Conservation (phyloP, 2,113 vertebrate genomes). For the Elanoides forficatus region DNA sequence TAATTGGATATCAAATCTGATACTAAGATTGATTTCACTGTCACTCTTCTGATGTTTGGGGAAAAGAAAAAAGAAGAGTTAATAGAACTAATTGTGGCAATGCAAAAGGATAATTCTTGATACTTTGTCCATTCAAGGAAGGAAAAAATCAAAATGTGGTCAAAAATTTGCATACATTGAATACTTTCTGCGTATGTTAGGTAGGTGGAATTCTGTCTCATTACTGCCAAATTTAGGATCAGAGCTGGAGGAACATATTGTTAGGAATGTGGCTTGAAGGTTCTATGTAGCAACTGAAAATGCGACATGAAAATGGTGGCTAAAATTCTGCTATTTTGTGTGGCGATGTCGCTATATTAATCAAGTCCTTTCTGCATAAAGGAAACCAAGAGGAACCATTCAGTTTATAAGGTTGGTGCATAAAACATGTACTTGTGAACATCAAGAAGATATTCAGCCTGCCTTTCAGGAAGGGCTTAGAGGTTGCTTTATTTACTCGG, state of each 20-base stretch:
- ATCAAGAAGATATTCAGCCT: not conserved
- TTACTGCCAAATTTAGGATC: not conserved
- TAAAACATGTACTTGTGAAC: not conserved
- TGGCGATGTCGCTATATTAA: not conserved
- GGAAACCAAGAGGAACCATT: not conserved
- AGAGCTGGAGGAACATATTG: rapidly evolving
- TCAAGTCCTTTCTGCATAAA: not conserved
- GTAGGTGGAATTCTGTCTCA: not conserved
- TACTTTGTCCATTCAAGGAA: not conserved
- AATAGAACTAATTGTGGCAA: not conserved
- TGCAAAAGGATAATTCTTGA: not conserved
- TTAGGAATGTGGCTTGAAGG: not conserved
- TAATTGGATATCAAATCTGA: not conserved
- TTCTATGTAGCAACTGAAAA: not conserved
- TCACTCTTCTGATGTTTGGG: not conserved
- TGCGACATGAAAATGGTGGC: not conserved
- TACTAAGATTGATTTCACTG: not conserved
- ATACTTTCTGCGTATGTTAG: not conserved
- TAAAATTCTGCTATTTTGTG: not conserved
- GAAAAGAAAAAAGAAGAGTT: not conserved
- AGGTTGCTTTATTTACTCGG: not conserved
- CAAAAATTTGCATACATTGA: not conserved
- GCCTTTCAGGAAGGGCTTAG: not conserved
- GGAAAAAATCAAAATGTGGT: not conserved
- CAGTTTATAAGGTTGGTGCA: not conserved